phyloP scores from a whole-genome alignment of 2,113 vertebrate genomes.

The Eira barbara region DNA sequence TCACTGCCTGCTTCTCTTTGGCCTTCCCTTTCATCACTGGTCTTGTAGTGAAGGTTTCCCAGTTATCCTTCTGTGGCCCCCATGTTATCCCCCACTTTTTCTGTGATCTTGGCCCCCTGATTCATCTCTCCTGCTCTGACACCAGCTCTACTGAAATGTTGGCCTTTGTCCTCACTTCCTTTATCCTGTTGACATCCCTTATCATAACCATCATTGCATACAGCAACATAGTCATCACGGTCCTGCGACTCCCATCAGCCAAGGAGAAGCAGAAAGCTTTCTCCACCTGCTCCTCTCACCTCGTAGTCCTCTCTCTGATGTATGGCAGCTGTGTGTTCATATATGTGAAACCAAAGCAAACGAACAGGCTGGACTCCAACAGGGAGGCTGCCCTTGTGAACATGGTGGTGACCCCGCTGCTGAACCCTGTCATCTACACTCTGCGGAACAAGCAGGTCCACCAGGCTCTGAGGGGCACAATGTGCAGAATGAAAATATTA shows the following conservation, averaged over 20 bases:
- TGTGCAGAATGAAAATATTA: neutral
- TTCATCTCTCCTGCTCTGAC: constrained; percentile 26
- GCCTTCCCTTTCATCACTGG: neutral
- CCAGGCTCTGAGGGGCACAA: too few relatives aligned
- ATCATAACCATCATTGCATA: neutral
- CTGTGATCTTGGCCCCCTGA: neutral
- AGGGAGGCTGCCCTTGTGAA: neutral
- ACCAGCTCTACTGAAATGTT: neutral
- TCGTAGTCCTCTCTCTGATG: constrained; percentile 23
- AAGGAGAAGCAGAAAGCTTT: neutral
- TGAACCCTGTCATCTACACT: constrained; percentile 44
- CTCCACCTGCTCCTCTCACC: constrained; percentile 12
- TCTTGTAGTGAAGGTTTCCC: neutral
- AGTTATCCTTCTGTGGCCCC: neutral
- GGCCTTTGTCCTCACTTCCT: neutral
- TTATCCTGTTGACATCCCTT: neutral
- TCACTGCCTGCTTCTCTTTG: neutral
- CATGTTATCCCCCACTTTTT: constrained; percentile 22
- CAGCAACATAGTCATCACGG: neutral
- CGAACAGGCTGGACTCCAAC: neutral
- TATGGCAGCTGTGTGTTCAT: neutral
- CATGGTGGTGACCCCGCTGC: neutral
- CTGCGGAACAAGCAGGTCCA: constrained; percentile 26
- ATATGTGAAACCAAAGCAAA: neutral
- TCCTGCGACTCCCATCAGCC: neutral